These are phyloP conservation scores for Eupithecia centaureata DNA, from an alignment of 2,888 invertebrate species.

Conservation along the genomic window DNA sequence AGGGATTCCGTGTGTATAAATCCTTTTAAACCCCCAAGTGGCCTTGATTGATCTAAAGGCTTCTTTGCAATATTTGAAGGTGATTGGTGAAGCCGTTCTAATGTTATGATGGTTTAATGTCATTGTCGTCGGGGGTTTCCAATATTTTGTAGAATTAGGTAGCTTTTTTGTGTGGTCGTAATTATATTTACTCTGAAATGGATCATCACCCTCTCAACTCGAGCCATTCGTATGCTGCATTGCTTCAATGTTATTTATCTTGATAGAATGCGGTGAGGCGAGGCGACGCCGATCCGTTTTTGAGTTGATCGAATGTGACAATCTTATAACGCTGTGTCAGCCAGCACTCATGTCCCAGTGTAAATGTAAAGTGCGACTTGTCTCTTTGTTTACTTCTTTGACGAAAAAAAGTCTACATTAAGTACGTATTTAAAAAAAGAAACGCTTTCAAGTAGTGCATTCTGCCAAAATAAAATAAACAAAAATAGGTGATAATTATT, in stretches of 20 bases:
- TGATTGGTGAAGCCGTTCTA: neutral
- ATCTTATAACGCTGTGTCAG: neutral
- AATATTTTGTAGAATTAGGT: too few relatives aligned
- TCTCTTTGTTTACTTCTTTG: neutral
- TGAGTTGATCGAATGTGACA: neutral
- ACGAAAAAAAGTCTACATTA: too few relatives aligned
- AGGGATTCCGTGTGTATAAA: slow-evolving; percentile 90
- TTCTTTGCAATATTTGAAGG: neutral
- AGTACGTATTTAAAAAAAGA: too few relatives aligned
- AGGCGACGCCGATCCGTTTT: neutral
- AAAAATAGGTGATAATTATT: slow-evolving; percentile 13
- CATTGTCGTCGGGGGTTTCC: neutral
- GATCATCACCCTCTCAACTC: neutral
- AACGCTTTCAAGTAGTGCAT: too few relatives aligned
- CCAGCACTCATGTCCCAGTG: neutral
- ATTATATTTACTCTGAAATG: neutral
- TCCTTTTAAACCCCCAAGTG: neutral
- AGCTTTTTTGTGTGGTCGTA: neutral
- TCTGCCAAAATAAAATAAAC: neutral
- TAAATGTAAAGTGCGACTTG: neutral
- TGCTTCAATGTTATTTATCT: too few relatives aligned
- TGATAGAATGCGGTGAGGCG: neutral
- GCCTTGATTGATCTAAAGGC: neutral
- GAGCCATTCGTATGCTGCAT: too few relatives aligned
- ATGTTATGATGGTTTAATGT: neutral